Percentiles rank a stretch among this genome's conserved stretches.
Evolutionary conservation across 1,140 invertebrate genomes (phyloP).

Genomic region (Drosophila obscura): DNA sequence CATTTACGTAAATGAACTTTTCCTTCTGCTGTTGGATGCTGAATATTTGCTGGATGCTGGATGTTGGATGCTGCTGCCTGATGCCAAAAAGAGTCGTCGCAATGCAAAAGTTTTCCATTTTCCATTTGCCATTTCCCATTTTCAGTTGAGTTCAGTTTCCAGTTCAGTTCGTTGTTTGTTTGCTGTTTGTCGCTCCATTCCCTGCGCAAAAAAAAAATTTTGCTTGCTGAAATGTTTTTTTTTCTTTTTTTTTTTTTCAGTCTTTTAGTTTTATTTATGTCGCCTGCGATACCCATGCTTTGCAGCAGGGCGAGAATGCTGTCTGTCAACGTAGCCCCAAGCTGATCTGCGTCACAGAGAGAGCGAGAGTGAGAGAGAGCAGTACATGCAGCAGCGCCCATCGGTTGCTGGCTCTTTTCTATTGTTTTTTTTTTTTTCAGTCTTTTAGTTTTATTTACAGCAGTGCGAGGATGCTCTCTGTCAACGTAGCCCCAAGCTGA

Average conservation of each 20-base stretch:
- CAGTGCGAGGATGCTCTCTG: too few species aligned
- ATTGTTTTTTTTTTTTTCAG: constrained; percentile 50
- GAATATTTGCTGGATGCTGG: constrained; percentile 10
- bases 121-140: constrained; percentile 49
- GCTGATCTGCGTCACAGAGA: not conserved
- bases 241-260: constrained; percentile 53
- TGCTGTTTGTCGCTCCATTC: constrained; percentile 36
- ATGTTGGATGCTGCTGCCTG: constrained; percentile 23
- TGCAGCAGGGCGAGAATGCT: not conserved
- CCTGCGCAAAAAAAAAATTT: not conserved
- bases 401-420: too few species aligned
- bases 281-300: constrained; percentile 18
- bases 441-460: constrained; percentile 56
- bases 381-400: too few species aligned
- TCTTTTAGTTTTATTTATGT: constrained; percentile 54
- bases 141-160: constrained; percentile 40
- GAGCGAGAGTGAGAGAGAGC: too few species aligned
- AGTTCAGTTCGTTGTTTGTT: constrained; percentile 51
- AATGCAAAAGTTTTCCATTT: constrained; percentile 49
- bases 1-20: constrained; percentile 82
- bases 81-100: constrained; percentile 19
- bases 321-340: not conserved
- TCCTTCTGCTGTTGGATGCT: constrained; percentile 36
- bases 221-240: constrained; percentile 65
- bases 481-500: too few species aligned